These are phyloP conservation scores for Nycticebus coucang DNA, from an alignment of 2,113 vertebrate species.

Conservation along the genomic window DNA sequence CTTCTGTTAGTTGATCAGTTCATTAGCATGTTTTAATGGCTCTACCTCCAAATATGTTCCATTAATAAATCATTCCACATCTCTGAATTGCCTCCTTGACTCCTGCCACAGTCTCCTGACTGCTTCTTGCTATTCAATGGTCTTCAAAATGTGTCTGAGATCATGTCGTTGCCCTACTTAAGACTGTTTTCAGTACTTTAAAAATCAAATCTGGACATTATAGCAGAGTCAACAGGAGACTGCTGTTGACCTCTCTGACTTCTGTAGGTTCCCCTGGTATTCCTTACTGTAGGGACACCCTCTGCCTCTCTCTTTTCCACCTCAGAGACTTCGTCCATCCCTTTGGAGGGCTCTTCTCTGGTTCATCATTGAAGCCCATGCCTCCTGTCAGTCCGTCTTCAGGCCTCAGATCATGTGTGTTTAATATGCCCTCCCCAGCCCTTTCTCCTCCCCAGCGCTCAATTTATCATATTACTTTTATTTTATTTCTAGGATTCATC, in stretches of 20 bases:
- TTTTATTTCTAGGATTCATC: neutral
- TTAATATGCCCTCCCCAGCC: fast-evolving
- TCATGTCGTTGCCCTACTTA: neutral
- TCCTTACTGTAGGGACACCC: neutral
- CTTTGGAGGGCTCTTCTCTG: neutral
- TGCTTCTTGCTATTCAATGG: neutral
- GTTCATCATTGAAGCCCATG: neutral
- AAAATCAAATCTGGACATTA: neutral
- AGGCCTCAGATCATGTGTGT: neutral
- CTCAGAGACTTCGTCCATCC: neutral
- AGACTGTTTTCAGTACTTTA: neutral
- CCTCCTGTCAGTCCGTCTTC: neutral
- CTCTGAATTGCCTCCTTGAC: neutral
- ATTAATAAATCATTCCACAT: neutral
- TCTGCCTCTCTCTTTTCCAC: too few species aligned
- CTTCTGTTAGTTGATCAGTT: neutral
- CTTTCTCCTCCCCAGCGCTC: neutral
- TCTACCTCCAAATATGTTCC: neutral
- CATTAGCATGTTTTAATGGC: neutral
- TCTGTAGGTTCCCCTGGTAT: neutral
- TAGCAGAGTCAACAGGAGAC: neutral
- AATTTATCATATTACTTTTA: neutral
- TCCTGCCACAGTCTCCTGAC: neutral
- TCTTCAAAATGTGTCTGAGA: neutral
- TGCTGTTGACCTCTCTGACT: neutral